Base-by-base conservation (phyloP, 1,140 invertebrate genomes). In the Ericerus pela region DNA sequence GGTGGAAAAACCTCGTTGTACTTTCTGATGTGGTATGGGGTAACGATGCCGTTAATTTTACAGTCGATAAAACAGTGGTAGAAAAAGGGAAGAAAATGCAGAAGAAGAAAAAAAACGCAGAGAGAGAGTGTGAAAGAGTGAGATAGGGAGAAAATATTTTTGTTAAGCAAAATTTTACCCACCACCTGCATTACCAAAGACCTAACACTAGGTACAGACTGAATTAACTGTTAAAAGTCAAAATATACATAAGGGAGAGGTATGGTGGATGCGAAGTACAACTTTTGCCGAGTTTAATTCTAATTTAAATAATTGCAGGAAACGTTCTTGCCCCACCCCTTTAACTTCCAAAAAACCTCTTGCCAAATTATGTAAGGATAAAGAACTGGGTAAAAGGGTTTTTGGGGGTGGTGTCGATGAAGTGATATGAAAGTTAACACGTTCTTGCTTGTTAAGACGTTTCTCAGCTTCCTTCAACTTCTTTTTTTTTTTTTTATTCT, bases 241-340 rank as follows among this genome's bases (percentile, higher is more conserved):
- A n/a, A n/a, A n/a, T n/a, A n/a, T n/a, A n/a, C n/a, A n/a, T n/a
- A n/a, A n/a, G n/a, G n/a, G n/a, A 22, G 22, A 47, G 12, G 16
- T 47, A 12, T 18, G 41, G 41, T 47, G 41, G 10, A 47, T 24
- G 20, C 41, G 20, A 47, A 24, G 26, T 47, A 47, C 41, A 47
- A 47, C 16, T 47, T 47, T 10, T 18, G n/a, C n/a, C n/a, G 41
- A 47, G 26, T 18, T 47, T 16, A 47, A 24, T 24, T 18, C 41
- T 47, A 47, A 47, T 47, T 47, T 47, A 47, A 47, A 47, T 47
- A 47, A 47, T 47, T 47, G 41, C 41, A 47, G 41, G 41, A 47
- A 47, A 47, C 41, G 41, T 22, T 47, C n/a, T n/a, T n/a, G n/a
- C n/a, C n/a, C n/a, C n/a, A n/a, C n/a, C n/a, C n/a, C n/a, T n/a